A percentile compares a stretch with the other conserved stretches of the same genome.
These are phyloP conservation scores for Lochmaea capreae DNA, from an alignment of 2,888 invertebrate species.

Conservation along the genomic window DNA sequence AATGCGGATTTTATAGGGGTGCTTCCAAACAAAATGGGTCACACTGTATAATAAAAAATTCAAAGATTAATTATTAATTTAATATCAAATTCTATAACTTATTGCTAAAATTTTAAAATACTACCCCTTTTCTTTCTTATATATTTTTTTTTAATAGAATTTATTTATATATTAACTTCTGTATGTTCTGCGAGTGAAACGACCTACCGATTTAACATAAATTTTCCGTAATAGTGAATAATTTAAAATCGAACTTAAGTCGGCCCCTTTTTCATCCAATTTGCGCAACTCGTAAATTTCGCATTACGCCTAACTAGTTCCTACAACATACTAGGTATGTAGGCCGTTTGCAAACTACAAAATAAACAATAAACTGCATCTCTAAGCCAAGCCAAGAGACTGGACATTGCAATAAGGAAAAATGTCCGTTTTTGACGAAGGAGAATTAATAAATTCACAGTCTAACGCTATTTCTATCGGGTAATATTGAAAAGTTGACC, in stretches of 20 bases:
- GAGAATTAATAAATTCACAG: not conserved
- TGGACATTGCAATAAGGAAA: conserved; percentile 29
- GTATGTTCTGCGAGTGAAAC: no score
- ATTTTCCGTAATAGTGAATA: not conserved
- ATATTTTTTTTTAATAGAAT: no score
- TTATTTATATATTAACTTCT: no score
- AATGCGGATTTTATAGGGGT: no score
- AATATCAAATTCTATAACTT: no score
- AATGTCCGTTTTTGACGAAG: not conserved
- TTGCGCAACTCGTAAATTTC: not conserved
- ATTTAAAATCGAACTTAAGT: conserved; percentile 1
- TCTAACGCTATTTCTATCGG: not conserved
- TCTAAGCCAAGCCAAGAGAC: not conserved
- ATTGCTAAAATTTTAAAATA: no score
- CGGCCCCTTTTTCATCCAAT: not conserved
- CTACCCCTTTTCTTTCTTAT: no score
- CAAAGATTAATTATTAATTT: no score
- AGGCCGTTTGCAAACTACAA: conserved; percentile 13
- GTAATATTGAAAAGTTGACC: not conserved
- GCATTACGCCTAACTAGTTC: conserved; percentile 13
- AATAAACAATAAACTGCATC: conserved; percentile 14
- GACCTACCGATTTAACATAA: not conserved
- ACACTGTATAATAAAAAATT: no score
- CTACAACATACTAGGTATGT: conserved; percentile 25
- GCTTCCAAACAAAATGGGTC: no score